These are phyloP conservation scores for Littorina saxatilis DNA, from an alignment of 1,140 invertebrate genomes.

Conservation along the genomic window DNA sequence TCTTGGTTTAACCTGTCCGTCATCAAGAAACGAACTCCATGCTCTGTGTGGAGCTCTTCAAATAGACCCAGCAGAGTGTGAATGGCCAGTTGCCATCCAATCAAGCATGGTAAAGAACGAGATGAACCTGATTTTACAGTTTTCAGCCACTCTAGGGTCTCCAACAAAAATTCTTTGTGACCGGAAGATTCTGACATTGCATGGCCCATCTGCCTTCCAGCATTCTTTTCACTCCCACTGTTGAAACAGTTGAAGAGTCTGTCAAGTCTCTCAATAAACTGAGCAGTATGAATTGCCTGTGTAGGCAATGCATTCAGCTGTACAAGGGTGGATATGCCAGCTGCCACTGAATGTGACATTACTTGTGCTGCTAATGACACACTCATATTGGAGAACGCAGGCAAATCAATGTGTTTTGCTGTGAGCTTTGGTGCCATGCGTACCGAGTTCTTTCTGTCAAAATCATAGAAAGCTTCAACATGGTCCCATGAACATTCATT, in stretches of 20 bases:
- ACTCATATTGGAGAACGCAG: background rate
- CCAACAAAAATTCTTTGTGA: background rate
- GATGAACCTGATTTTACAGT: background rate
- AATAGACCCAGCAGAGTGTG: background rate
- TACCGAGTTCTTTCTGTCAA: background rate
- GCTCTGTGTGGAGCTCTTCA: background rate
- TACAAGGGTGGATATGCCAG: background rate
- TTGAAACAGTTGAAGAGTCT: background rate
- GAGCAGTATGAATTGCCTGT: background rate
- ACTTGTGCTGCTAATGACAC: background rate
- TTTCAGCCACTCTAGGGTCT: background rate
- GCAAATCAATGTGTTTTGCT: background rate
- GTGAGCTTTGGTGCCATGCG: background rate
- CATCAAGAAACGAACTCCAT: background rate
- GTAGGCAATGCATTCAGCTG: background rate
- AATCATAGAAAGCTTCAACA: background rate
- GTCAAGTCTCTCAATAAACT: background rate
- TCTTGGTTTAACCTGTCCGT: constrained; percentile 22
- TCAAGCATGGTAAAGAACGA: background rate
- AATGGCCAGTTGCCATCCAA: constrained; percentile 4
- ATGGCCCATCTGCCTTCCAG: background rate
- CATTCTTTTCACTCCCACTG: background rate
- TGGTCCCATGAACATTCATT: background rate
- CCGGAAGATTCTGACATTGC: background rate
- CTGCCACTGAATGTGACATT: background rate